These are phyloP conservation scores for Momotus momota DNA, from an alignment of 2,797 vertebrate species.

Conservation along the genomic window DNA sequence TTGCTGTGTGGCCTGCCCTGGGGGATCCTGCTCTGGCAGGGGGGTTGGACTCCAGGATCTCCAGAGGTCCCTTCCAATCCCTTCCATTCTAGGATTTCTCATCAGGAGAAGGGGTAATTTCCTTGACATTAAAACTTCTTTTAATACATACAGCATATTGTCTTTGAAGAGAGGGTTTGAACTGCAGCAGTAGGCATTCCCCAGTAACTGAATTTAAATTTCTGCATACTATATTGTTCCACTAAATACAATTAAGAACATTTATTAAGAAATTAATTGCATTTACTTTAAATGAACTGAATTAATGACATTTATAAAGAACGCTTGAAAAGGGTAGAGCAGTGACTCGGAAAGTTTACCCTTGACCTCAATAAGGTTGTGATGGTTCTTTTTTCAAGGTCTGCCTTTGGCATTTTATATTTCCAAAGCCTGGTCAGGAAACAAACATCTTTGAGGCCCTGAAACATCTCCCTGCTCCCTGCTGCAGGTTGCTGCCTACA, in stretches of 20 bases:
- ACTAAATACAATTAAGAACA: background rate
- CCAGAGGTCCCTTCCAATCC: too few relatives aligned
- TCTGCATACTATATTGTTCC: background rate
- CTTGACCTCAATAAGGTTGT: rapidly evolving
- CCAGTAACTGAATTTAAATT: background rate
- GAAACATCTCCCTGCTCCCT: background rate
- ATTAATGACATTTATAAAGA: background rate
- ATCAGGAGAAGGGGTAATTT: background rate
- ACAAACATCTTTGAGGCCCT: background rate
- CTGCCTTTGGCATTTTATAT: background rate
- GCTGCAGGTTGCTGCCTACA: background rate
- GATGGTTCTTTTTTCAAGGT: background rate
- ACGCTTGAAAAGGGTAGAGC: background rate
- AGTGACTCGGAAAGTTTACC: background rate
- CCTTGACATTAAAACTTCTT: background rate
- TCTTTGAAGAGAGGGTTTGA: background rate
- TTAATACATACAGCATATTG: background rate
- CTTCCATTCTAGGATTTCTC: too few relatives aligned
- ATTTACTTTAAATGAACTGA: background rate
- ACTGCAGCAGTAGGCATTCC: background rate
- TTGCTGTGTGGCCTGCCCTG: too few relatives aligned
- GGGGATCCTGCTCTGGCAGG: too few relatives aligned
- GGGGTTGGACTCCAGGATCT: too few relatives aligned
- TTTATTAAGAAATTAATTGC: background rate
- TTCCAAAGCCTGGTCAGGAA: background rate